Percentiles rank a stretch among this genome's conserved stretches.
phyloP scores from a whole-genome alignment of 2,797 vertebrate species.

The Paguma larvata region DNA sequence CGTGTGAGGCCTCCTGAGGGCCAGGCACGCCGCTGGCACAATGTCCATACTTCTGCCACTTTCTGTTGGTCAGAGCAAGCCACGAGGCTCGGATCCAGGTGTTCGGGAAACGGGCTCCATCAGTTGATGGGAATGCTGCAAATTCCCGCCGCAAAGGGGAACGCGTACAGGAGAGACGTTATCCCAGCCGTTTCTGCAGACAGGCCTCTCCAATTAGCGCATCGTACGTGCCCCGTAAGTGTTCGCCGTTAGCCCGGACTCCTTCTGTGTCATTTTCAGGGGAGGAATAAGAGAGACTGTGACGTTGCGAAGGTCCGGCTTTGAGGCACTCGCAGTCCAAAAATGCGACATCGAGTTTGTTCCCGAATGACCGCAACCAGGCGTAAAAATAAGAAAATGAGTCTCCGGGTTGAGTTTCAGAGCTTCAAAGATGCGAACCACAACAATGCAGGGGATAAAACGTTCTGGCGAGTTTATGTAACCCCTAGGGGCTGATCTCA shows the following conservation, averaged over 20 bases:
- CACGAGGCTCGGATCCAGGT: background rate
- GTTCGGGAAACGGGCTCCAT: background rate
- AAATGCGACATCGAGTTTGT: background rate
- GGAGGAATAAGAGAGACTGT: background rate
- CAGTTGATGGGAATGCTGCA: background rate
- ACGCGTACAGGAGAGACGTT: background rate
- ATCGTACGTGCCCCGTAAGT: background rate
- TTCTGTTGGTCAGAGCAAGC: background rate
- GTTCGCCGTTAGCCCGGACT: background rate
- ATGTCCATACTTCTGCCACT: background rate
- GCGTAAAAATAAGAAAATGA: conserved; percentile 1
- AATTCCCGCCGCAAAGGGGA: background rate
- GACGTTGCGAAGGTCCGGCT: background rate
- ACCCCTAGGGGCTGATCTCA: background rate
- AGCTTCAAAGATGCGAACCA: background rate
- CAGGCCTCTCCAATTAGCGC: background rate
- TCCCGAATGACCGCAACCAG: background rate
- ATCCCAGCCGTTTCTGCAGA: background rate
- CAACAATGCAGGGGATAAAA: background rate
- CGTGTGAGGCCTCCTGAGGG: background rate
- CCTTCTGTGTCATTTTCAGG: background rate
- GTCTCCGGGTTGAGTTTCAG: background rate
- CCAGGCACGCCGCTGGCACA: background rate
- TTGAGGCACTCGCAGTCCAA: background rate
- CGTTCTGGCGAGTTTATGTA: background rate